Evolutionary conservation across 2,888 invertebrate genomes (phyloP), one percentile per base, ranked within the genome.

Genomic region (Trachelus stipa): DNA sequence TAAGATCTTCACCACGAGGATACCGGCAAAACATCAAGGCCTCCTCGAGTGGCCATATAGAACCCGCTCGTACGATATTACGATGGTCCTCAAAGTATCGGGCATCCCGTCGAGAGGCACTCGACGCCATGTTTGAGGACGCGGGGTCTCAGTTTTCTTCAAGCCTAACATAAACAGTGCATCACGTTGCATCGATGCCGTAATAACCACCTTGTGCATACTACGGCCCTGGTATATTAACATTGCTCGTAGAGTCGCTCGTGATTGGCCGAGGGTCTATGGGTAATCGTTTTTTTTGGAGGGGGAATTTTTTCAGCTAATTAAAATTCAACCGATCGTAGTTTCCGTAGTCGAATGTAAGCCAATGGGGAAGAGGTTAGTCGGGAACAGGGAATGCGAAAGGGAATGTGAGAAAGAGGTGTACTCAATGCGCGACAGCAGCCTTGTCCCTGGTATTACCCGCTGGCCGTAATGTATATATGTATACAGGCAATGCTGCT

Each of bases 61-160:
- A 86, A 86, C 81, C 83, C 83, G 83, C 82, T 83, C 85, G 85
- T 86, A 85, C 84, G 83, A 84, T 86, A 87, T 85, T 84, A 86
- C 86, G 85, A 87, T 85, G 85, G 85, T 81, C 85, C 87, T 87
- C 81, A 79, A 81, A 84, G 85, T 81, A 87, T 86, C 83, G 86
- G 85, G 82, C 88, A 82, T 87, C 87, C 89, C 88, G 88, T 85
- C 76, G 87, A 88, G 89, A 87, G 87, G 82, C 84, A 85, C 89
- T 88, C 85, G 85, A 88, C 83, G 79, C 83, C 83, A 81, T 85
- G 85, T 87, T 87, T 85, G 88, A 87, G 85, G 71, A 75, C 79
- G 73, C 75, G 73, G 78, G 77, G 71, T 74, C 68, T 86, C 82
- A 82, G 82, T 85, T 85, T 86, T 85, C 85, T 81, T 77, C 73